Base-by-base conservation (phyloP, 2,888 invertebrate species). In the Protodeltote pygarga region DNA sequence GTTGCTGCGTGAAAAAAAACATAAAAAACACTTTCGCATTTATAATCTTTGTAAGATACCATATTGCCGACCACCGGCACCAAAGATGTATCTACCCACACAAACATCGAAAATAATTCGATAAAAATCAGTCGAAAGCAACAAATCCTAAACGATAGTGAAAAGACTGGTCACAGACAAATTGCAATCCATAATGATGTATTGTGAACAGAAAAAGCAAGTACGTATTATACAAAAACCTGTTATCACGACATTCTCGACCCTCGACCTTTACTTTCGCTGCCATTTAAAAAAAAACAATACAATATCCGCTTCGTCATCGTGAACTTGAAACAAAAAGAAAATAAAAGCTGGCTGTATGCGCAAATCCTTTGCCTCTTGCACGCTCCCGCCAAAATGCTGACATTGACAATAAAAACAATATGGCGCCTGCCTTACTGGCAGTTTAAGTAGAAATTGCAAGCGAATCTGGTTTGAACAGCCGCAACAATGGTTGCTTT, bases 181-280 rank as follows among this genome's bases (percentile, higher is more conserved):
- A 34, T 25, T 19, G 42, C 45, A 38, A 46, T 61, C 57, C 55
- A 57, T 59, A 58, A 61, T 61, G 53, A 61, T 54, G 34, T 33
- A 51, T 52, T 49, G 45, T 48, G 35, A 37, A 35, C 60, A 38
- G 54, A 55, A 71, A 69, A 61, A 44, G 67, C 28, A 58, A 61
- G 29, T 53, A 59, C 57, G 52, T 27, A 52, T 58, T 44, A 62
- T 61, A 46, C 46, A 67, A 66, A 68, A 68, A 59, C 59, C 64
- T 64, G 64, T 64, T 68, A 71, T 60, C 50, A 51, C 70, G 72
- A 83, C 85, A 81, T 79, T 60, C 50, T 51, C 70, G 72, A 83
- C 85, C 81, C 79, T 61, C 75, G 75, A 84, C 87, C 84, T 75
- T 64, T 37, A 79, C 89, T 89, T 89, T 89, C 89, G 70, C 88